These are phyloP conservation scores for Trichogramma dendrolimi DNA, from an alignment of 2,888 invertebrate genomes.

Conservation along the genomic window DNA sequence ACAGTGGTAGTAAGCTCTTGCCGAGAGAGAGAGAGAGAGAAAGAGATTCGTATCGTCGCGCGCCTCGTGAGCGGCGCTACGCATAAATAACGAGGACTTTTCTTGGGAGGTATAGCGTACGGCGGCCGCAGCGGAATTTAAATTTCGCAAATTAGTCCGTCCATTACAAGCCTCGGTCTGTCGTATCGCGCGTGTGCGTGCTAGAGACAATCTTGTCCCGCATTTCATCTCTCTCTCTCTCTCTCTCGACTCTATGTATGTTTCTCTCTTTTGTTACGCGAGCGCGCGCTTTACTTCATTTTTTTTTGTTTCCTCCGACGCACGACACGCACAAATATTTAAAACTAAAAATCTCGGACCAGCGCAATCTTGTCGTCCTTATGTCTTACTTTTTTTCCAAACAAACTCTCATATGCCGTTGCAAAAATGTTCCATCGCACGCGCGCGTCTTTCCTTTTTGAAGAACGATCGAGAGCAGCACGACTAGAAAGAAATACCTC, in stretches of 20 bases:
- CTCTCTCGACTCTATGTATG: background rate
- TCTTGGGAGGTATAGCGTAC: slow-evolving; percentile 21
- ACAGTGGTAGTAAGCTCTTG: no score
- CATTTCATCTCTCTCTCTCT: background rate
- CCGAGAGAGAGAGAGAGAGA: no score
- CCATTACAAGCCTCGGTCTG: slow-evolving; percentile 49
- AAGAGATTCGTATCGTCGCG: no score
- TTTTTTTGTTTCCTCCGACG: background rate
- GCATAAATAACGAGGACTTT: slow-evolving; percentile 11
- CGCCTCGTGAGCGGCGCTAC: background rate
- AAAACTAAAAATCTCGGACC: no score
- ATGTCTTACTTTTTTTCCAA: no score
- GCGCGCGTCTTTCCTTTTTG: no score
- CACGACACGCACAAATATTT: no score
- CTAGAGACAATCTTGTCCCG: slow-evolving; percentile 1
- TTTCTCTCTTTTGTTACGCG: background rate
- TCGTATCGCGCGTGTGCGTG: slow-evolving; percentile 39
- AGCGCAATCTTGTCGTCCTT: no score
- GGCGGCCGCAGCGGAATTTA: slow-evolving; percentile 44
- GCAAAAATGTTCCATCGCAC: no score
- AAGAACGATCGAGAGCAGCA: no score
- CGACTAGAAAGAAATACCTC: no score
- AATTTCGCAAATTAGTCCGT: slow-evolving; percentile 52
- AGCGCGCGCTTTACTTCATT: background rate
- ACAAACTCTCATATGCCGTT: no score